Evolutionary conservation across 2,888 invertebrate species (phyloP).

Genomic region (Zeuzera pyrina): DNA sequence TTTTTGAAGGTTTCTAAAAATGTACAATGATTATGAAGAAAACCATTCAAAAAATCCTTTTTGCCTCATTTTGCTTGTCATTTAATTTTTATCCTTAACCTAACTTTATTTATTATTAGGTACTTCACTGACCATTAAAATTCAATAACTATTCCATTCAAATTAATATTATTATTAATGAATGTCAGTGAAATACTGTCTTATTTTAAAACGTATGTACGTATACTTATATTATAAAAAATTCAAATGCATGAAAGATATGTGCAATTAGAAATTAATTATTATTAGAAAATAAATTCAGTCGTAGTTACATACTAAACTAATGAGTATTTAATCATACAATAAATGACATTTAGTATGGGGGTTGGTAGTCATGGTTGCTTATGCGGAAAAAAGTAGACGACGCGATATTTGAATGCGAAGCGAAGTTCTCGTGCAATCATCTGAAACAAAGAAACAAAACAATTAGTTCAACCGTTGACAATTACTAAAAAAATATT

Average conservation of each 20-base stretch:
- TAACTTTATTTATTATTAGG: slow-evolving; percentile 14
- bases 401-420: no score
- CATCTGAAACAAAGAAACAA: no score
- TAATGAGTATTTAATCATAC: slow-evolving; percentile 54
- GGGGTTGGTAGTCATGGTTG: no score
- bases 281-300: slow-evolving; percentile 38
- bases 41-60: slow-evolving; percentile 61
- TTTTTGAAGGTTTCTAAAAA: slow-evolving; percentile 59
- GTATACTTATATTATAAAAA: slow-evolving; percentile 7
- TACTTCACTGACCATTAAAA: no score
- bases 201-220: no score
- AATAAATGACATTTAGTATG: no score
- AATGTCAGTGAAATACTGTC: no score
- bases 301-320: slow-evolving; percentile 44
- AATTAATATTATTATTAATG: no score
- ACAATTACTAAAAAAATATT: no score
- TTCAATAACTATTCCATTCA: background rate
- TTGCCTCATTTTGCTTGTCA: slow-evolving; percentile 69
- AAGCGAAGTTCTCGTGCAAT: no score
- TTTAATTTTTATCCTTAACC: slow-evolving; percentile 25
- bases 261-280: slow-evolving; percentile 29
- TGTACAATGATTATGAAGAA: slow-evolving; percentile 49
- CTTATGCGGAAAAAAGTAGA: no score
- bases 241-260: slow-evolving; percentile 54
- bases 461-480: no score